Conservation (phyloP, 2,113 vertebrate species). For the Pelecanus crispus region DNA sequence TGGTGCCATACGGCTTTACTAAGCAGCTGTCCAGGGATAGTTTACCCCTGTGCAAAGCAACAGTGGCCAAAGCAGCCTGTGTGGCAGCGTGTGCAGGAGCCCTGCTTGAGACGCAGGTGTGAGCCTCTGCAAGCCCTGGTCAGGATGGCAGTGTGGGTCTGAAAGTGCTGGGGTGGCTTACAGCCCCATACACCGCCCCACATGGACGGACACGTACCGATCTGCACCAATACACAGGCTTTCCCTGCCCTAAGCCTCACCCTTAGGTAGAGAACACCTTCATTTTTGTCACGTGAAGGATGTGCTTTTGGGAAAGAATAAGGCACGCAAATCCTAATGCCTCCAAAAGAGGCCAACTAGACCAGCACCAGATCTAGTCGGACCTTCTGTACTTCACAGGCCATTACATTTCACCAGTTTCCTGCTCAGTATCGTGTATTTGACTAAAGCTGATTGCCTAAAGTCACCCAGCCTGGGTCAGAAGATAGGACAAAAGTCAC, state of each 20-base stretch:
- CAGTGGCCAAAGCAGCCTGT: neutral
- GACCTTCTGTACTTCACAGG: neutral
- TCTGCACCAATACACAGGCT: neutral
- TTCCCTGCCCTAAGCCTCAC: neutral
- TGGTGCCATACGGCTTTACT: neutral
- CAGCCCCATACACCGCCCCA: neutral
- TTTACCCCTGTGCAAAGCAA: neutral
- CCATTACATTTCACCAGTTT: neutral
- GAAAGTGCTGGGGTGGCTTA: neutral
- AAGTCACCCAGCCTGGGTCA: neutral
- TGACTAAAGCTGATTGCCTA: neutral
- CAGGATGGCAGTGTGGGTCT: too few species aligned
- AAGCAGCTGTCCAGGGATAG: neutral
- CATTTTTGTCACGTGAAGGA: neutral
- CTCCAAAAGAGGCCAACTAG: neutral
- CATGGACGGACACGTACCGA: fast-evolving
- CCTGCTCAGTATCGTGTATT: neutral
- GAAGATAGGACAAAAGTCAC: neutral
- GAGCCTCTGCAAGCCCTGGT: neutral
- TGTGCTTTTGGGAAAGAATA: neutral
- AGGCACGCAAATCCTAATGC: neutral
- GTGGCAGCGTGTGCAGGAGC: neutral
- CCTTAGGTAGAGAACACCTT: neutral
- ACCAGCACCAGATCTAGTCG: neutral
- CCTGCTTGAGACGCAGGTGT: neutral